These are phyloP conservation scores for Tryphoninae sp. DNA, from an alignment of 2,888 invertebrate species.

Conservation along the genomic window DNA sequence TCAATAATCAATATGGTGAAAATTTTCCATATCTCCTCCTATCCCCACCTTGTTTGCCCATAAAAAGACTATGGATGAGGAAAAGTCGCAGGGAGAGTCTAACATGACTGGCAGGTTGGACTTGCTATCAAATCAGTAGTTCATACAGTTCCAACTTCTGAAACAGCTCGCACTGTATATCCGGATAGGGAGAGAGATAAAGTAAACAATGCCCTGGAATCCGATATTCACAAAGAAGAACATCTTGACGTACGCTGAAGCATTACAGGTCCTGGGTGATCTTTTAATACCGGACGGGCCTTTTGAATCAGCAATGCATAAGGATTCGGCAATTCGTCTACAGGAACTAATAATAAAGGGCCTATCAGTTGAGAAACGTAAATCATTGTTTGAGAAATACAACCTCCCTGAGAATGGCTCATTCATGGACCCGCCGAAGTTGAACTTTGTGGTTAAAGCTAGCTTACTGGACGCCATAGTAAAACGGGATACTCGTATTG, in stretches of 20 bases:
- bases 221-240: background rate
- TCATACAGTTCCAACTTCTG: background rate
- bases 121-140: background rate
- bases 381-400: constrained; percentile 34
- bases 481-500: constrained; percentile 52
- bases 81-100: too few relatives aligned
- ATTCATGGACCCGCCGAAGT: constrained; percentile 51
- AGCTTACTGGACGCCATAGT: constrained; percentile 38
- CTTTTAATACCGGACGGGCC: constrained; percentile 35
- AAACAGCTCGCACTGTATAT: constrained; percentile 10
- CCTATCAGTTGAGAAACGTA: constrained; percentile 41
- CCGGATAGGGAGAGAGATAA: constrained; percentile 34
- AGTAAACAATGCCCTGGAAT: background rate
- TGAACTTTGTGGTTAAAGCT: constrained; percentile 51
- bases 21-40: too few relatives aligned
- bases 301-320: constrained; percentile 45
- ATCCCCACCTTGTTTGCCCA: too few relatives aligned
- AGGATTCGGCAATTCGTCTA: constrained; percentile 18
- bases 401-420: constrained; percentile 47
- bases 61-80: too few relatives aligned
- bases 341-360: constrained; percentile 48
- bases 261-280: constrained; percentile 44
- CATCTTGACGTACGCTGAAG: constrained; percentile 20
- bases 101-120: background rate
- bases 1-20: too few relatives aligned